Conservation (phyloP, 2,888 invertebrate species). For the Drosophila kanekoi region DNA sequence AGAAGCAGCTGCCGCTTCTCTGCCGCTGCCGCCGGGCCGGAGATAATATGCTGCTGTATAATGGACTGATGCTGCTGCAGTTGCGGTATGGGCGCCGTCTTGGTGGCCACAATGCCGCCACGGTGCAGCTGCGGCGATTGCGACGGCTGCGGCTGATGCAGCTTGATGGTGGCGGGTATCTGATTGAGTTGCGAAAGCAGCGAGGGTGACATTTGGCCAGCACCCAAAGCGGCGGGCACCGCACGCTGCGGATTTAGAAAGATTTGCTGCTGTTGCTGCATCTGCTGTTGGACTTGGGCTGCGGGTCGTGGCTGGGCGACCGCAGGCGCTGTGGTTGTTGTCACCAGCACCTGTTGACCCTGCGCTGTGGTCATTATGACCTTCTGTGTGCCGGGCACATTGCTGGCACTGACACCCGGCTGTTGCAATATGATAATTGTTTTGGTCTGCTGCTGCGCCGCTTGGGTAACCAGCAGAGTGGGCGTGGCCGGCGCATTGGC, state of each 20-base stretch:
- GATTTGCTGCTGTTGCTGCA: conserved; percentile 55
- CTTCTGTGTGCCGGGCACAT: conserved; percentile 85
- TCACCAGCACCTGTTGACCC: conserved; percentile 89
- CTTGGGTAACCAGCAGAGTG: conserved; percentile 89
- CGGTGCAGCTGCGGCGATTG: conserved; percentile 56
- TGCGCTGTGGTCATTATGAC: conserved; percentile 88
- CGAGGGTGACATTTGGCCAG: conserved; percentile 86
- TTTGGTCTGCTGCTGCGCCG: conserved; percentile 89
- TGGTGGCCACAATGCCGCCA: conserved; percentile 44
- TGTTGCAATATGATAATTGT: conserved; percentile 90
- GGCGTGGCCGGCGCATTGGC: conserved; percentile 85
- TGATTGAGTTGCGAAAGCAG: conserved; percentile 83
- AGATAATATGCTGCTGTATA: conserved; percentile 83
- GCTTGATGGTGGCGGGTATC: conserved; percentile 85
- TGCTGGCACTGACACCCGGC: conserved; percentile 77
- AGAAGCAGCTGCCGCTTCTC: conserved; percentile 82
- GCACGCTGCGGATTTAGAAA: conserved; percentile 66
- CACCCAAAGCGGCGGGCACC: conserved; percentile 85
- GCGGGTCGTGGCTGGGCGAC: conserved; percentile 52
- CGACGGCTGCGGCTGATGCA: conserved; percentile 83
- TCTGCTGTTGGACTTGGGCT: conserved; percentile 9
- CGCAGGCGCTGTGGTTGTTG: conserved; percentile 76
- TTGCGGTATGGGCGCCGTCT: conserved; percentile 86
- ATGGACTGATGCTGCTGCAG: conserved; percentile 85
- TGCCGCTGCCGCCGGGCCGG: conserved; percentile 58